A percentile compares a stretch with the other conserved stretches of the same genome.
phyloP scores from a whole-genome alignment of 2,797 vertebrate species.

The Pyrocephalus nanus region DNA sequence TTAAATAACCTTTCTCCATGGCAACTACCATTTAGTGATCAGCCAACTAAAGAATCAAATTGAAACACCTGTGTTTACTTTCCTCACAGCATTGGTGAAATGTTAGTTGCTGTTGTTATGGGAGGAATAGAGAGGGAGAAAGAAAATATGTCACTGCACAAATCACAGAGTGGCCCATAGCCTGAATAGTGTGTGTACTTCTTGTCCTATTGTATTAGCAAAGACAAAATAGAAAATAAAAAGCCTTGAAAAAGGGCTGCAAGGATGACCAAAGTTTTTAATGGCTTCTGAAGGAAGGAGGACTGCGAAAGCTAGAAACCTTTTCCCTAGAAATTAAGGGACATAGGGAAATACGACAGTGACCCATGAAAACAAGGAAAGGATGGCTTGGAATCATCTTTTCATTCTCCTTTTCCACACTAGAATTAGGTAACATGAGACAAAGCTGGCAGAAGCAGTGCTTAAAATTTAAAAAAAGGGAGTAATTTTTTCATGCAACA shows the following conservation, averaged over 20 bases:
- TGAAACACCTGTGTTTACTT: not conserved
- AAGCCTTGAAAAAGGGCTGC: not conserved
- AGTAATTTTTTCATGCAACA: not conserved
- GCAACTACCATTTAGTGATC: not conserved
- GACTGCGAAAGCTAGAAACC: not conserved
- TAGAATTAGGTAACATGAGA: not conserved
- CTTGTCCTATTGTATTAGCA: not conserved
- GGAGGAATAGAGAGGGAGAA: not conserved
- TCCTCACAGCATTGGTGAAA: not conserved
- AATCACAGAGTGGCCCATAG: not conserved
- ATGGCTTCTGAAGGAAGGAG: not conserved
- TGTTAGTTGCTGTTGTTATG: not conserved
- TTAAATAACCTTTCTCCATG: not conserved
- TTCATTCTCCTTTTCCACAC: not conserved
- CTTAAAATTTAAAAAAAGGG: not conserved
- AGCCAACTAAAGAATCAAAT: not conserved
- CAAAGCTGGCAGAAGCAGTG: not conserved
- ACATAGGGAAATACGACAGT: not conserved
- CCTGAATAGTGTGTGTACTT: not conserved
- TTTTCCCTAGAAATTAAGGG: not conserved
- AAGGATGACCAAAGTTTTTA: not conserved
- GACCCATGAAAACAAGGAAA: not conserved
- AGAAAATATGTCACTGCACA: not conserved
- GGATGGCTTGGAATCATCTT: not conserved
- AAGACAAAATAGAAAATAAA: not conserved